These are phyloP conservation scores for Notolabrus celidotus DNA, from an alignment of 2,797 vertebrate species.

Conservation along the genomic window DNA sequence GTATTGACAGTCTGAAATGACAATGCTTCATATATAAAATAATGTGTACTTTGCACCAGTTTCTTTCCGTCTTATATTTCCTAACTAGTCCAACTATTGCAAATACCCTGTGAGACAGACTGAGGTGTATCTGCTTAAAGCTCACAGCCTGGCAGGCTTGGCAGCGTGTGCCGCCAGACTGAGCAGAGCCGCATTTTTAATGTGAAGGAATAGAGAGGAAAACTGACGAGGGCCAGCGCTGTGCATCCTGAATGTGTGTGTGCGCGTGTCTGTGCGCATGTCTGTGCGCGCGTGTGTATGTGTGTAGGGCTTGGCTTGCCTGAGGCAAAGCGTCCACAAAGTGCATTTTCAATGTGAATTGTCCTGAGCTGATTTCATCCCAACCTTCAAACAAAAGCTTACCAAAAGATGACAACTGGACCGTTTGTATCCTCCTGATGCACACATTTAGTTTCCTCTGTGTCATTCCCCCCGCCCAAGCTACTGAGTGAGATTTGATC, in stretches of 20 bases:
- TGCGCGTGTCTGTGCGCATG: not conserved
- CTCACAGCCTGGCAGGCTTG: conserved; percentile 39
- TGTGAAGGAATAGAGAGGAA: conserved; percentile 48
- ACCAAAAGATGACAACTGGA: conserved; percentile 27
- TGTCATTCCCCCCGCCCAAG: conserved; percentile 14
- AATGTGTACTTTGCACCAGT: conserved; percentile 9
- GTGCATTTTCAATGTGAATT: conserved; percentile 59
- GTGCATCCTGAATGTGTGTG: conserved; percentile 55
- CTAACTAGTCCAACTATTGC: conserved; percentile 12
- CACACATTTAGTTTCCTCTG: conserved; percentile 5
- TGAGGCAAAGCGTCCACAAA: conserved; percentile 46
- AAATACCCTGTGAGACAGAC: conserved; percentile 22
- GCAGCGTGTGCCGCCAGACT: conserved; percentile 45
- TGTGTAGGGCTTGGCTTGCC: conserved; percentile 46
- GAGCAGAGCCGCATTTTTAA: conserved; percentile 57
- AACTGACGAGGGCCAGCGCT: conserved; percentile 28
- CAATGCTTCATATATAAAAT: not conserved
- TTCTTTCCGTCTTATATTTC: conserved; percentile 4
- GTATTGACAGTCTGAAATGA: not conserved
- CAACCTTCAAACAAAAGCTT: conserved; percentile 41
- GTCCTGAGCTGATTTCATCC: conserved; percentile 56
- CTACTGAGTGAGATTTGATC: conserved; percentile 38
- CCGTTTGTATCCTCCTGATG: conserved; percentile 8
- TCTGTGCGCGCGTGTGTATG: not conserved
- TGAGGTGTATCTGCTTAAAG: conserved; percentile 39